Conservation (phyloP, 2,113 vertebrate genomes). For the Eurypyga helias region DNA sequence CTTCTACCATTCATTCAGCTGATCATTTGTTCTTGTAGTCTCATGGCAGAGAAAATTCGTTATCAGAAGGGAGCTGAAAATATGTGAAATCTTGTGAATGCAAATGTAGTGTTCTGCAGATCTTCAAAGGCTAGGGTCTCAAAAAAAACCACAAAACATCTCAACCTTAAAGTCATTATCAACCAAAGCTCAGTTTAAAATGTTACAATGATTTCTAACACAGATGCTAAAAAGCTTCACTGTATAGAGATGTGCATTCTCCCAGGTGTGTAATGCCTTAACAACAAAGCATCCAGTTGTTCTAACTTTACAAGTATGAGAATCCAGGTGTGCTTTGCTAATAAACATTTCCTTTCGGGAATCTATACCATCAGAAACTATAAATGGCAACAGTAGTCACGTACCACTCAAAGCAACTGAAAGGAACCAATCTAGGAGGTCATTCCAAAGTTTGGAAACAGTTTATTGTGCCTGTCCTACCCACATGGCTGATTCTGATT, state of each 20-base stretch:
- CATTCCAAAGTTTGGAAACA: not conserved
- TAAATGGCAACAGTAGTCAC: not conserved
- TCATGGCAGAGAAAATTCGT: not conserved
- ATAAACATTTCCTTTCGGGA: not conserved
- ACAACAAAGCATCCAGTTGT: not conserved
- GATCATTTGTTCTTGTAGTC: not conserved
- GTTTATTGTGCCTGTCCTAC: not conserved
- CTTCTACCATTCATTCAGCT: not conserved
- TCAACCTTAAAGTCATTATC: not conserved
- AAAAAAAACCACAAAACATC: not conserved
- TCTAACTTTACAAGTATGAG: not conserved
- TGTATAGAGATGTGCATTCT: not conserved
- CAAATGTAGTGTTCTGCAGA: not conserved
- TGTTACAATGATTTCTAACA: not conserved
- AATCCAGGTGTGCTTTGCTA: not conserved
- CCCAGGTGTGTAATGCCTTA: not conserved
- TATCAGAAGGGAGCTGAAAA: not conserved
- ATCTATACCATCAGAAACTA: not conserved
- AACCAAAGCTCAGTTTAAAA: not conserved
- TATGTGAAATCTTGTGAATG: not conserved
- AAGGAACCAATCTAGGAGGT: not conserved
- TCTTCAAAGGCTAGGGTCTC: not conserved
- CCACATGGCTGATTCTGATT: not conserved
- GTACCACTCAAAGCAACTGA: not conserved
- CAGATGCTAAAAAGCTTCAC: not conserved